A percentile compares a stretch with the other conserved stretches of the same genome.
These are phyloP conservation scores for Coleophora deauratella DNA, from an alignment of 2,888 invertebrate species.

Conservation along the genomic window DNA sequence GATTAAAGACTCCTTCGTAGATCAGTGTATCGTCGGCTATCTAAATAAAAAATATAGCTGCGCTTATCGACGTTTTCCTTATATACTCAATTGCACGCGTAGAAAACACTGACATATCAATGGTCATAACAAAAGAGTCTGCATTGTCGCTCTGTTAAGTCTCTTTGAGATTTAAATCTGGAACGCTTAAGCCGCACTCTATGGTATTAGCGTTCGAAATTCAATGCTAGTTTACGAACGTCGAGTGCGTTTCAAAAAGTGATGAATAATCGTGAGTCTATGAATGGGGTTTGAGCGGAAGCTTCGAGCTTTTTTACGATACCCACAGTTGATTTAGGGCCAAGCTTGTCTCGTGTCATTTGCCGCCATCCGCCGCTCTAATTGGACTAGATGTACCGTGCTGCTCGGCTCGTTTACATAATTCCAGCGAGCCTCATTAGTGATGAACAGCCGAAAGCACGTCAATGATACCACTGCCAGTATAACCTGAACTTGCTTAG, in stretches of 20 bases:
- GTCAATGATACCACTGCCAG: no score
- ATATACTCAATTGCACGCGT: not conserved
- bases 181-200: not conserved
- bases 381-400: constrained; percentile 17
- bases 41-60: not conserved
- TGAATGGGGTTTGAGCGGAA: constrained; percentile 12
- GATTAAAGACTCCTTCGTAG: constrained; percentile 1
- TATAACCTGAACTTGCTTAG: no score
- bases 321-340: constrained; percentile 16
- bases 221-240: not conserved
- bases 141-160: not conserved
- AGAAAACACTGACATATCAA: constrained; percentile 2
- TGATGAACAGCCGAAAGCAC: no score
- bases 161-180: not conserved
- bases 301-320: constrained; percentile 5
- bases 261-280: constrained; percentile 9
- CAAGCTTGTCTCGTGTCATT: constrained; percentile 16
- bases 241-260: constrained; percentile 1
- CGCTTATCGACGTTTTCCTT: not conserved
- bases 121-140: constrained; percentile 1
- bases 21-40: not conserved
- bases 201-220: not conserved
- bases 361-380: constrained; percentile 12
- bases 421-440: constrained; percentile 9
- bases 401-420: constrained; percentile 11